Conservation (phyloP, 2,113 vertebrate species). For the Zootoca vivipara region DNA sequence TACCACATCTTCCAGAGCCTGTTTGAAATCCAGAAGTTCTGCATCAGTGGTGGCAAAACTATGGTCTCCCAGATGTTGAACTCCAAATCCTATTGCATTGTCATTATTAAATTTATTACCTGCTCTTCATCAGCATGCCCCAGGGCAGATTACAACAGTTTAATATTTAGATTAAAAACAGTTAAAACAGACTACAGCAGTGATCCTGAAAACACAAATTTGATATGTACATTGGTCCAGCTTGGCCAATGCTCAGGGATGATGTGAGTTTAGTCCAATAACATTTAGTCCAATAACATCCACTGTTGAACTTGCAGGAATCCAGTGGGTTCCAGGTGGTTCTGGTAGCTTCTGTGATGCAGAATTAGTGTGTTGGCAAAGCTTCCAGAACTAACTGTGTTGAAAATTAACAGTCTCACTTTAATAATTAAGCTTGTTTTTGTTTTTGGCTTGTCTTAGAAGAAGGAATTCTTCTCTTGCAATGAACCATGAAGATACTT, state of each 20-base stretch:
- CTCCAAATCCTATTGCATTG: too few species aligned
- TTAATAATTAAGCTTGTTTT: constrained; percentile 15
- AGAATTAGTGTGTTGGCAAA: background rate
- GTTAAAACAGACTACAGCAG: too few species aligned
- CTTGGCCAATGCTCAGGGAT: too few species aligned
- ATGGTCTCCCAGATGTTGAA: background rate
- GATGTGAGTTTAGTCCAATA: too few species aligned
- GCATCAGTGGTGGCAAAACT: background rate
- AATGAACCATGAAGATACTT: background rate
- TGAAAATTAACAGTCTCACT: constrained; percentile 1
- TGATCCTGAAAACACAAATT: too few species aligned
- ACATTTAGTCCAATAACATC: too few species aligned
- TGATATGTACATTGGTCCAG: too few species aligned
- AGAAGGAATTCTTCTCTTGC: background rate
- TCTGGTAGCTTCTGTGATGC: background rate
- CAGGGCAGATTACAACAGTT: too few species aligned
- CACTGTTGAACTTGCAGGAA: too few species aligned
- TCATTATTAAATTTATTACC: too few species aligned
- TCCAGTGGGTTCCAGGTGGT: background rate
- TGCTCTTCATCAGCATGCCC: too few species aligned
- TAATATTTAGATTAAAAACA: too few species aligned
- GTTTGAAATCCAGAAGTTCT: background rate
- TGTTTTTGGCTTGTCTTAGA: background rate
- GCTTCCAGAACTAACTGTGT: constrained; percentile 1
- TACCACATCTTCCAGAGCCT: background rate